Evolutionary conservation across 2,888 invertebrate species (phyloP).

Genomic region (Homarus gammarus): DNA sequence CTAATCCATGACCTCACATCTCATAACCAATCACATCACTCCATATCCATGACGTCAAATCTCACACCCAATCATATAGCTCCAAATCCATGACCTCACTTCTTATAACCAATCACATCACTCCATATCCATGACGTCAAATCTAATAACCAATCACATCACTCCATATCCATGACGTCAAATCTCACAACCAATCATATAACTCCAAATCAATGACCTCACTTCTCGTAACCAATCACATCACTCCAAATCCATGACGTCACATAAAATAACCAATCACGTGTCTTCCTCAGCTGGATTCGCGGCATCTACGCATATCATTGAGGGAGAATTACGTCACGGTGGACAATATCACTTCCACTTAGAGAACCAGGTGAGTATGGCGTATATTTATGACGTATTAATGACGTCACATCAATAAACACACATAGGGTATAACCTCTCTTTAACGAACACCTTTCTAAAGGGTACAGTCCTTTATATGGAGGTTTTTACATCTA

Average conservation of each 20-base stretch:
- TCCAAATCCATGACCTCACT: background rate
- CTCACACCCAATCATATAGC: background rate
- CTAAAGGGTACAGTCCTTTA: too few species aligned
- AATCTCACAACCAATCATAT: background rate
- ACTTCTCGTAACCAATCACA: background rate
- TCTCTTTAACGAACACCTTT: too few species aligned
- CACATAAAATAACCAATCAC: background rate
- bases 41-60: background rate
- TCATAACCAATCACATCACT: background rate
- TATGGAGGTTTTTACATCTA: too few species aligned
- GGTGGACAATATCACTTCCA: conserved; percentile 86
- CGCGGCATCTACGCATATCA: conserved; percentile 56
- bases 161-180: background rate
- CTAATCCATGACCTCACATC: background rate
- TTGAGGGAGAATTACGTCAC: conserved; percentile 53
- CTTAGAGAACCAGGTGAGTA: conserved; percentile 84
- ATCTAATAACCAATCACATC: too few species aligned
- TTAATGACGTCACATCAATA: background rate
- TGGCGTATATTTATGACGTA: background rate
- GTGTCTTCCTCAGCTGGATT: conserved; percentile 61
- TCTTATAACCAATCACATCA: background rate
- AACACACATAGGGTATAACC: too few species aligned
- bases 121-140: too few species aligned
- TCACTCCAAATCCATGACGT: background rate
- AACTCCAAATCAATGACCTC: background rate